Conservation (phyloP, 2,113 vertebrate genomes). For the Galemys pyrenaicus region DNA sequence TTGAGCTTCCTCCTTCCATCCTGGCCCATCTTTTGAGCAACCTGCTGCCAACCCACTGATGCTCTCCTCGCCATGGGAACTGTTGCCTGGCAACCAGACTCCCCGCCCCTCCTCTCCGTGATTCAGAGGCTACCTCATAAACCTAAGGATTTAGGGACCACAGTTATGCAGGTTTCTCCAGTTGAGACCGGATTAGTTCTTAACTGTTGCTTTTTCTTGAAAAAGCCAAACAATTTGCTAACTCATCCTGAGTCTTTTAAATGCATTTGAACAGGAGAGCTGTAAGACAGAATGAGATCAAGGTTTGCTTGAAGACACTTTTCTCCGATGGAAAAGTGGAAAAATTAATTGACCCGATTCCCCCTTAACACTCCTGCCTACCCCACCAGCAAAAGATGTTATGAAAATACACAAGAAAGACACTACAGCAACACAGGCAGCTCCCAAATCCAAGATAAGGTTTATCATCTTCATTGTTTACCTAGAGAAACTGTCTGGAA, state of each 20-base stretch:
- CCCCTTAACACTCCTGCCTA: neutral
- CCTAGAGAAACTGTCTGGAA: neutral
- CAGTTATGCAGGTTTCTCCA: neutral
- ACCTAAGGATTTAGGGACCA: neutral
- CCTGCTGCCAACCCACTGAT: neutral
- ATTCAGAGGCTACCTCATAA: neutral
- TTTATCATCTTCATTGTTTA: neutral
- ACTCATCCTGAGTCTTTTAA: neutral
- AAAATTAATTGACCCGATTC: neutral
- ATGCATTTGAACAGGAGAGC: neutral
- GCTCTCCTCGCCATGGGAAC: neutral
- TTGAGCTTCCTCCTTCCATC: neutral
- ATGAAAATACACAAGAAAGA: neutral
- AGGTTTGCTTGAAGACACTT: neutral
- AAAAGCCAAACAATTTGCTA: neutral
- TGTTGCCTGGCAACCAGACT: conserved; percentile 36
- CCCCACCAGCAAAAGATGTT: neutral
- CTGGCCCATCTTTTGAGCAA: neutral
- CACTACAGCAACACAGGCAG: too few species aligned
- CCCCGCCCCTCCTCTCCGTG: neutral
- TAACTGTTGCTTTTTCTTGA: neutral
- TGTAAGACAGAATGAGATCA: neutral
- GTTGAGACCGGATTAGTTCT: neutral
- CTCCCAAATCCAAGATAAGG: neutral
- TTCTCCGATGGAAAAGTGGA: neutral